Evolutionary conservation across 1,140 invertebrate species (phyloP), one percentile per base, ranked within the genome.

Genomic region (Dendroctonus ponderosae): DNA sequence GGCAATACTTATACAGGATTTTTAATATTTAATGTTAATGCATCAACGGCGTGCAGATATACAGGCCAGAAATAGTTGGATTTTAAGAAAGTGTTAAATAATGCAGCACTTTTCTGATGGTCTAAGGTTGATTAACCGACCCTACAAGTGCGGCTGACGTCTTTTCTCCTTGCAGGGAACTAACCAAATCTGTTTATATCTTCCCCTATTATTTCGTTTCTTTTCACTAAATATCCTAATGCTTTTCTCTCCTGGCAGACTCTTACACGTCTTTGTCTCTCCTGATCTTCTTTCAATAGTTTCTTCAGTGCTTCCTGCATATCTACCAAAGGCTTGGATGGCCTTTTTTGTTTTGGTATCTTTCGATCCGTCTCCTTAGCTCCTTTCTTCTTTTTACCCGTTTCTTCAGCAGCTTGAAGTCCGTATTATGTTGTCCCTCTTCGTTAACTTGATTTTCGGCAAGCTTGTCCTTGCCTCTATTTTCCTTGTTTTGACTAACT

Each of bases 231-330:
- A n/a, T n/a, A n/a, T n/a, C n/a, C n/a, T n/a, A n/a, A n/a, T n/a
- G n/a, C n/a, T n/a, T n/a, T n/a, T n/a, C n/a, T n/a, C n/a, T n/a
- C n/a, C n/a, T n/a, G n/a, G n/a, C n/a, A n/a, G n/a, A n/a, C n/a
- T n/a, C n/a, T n/a, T n/a, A n/a, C n/a, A n/a, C n/a, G 83, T 69
- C 87, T 80, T 26, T 87, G 73, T 59, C 86, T 83, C 76, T 97
- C 93, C 80, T 97, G 92, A 75, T 95, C 93, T 79, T 96, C 93
- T 77, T 91, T 91, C n/a, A 91, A n/a, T n/a, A n/a, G 82, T 78
- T 91, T 91, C 72, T 88, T 91, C 7, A 95, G 80, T 42, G 91
- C 88, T 79, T 94, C 92, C 80, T 96, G 91, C 90, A 95, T 95
- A 15, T 91, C 91, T 71, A 88, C 89, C 72, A 94, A 87, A 43